Evolutionary conservation across 2,113 vertebrate genomes (phyloP).

Genomic region (Tilapia sparmanii): DNA sequence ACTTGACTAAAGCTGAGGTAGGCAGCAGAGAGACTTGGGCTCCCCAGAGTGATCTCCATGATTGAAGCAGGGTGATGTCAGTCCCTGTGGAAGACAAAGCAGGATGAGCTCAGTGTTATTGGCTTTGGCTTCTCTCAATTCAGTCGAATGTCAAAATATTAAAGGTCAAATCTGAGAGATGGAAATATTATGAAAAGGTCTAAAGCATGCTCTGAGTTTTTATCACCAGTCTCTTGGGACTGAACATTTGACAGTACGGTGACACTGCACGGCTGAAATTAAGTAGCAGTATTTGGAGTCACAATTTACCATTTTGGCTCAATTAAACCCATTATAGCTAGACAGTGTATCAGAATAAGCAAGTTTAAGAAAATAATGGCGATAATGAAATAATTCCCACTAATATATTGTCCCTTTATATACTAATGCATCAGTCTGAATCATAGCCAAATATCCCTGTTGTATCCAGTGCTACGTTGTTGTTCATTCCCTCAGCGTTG

Average conservation of each 20-base stretch:
- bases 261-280: neutral
- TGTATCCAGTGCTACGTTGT: constrained; percentile 25
- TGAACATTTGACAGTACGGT: neutral
- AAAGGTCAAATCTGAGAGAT: constrained; percentile 67
- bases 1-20: neutral
- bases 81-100: constrained; percentile 24
- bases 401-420: neutral
- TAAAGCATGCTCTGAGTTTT: constrained; percentile 35
- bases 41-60: constrained; percentile 33
- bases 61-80: constrained; percentile 26
- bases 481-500: constrained; percentile 33
- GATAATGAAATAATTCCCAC: constrained; percentile 7
- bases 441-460: constrained; percentile 18
- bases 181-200: constrained; percentile 64
- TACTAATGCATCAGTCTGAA: constrained; percentile 7
- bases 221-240: constrained; percentile 3
- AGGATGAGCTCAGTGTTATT: constrained; percentile 41
- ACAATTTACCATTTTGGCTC: neutral
- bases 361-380: neutral
- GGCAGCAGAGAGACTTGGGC: neutral
- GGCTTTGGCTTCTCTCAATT: constrained; percentile 32
- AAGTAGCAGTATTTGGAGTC: neutral
- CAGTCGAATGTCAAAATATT: constrained; percentile 56
- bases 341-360: neutral
- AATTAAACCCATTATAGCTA: neutral